phyloP scores from a whole-genome alignment of 2,113 vertebrate species.

The Neogobius melanostomus region DNA sequence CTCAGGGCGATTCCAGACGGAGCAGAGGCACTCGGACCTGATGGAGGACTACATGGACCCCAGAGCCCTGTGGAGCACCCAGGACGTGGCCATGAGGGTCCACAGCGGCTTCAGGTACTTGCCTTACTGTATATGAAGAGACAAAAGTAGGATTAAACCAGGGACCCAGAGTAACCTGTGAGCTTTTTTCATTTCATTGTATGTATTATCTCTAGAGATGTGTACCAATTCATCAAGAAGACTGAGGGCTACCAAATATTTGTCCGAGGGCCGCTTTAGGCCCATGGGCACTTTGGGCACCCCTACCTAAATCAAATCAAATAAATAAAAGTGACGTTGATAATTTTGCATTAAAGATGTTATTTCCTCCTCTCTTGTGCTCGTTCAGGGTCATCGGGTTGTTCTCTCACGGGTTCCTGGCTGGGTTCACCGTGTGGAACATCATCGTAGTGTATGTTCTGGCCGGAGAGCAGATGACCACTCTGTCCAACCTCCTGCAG shows the following conservation, averaged over 20 bases:
- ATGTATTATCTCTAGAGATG: no score
- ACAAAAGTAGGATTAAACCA: no score
- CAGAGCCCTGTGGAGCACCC: conserved; percentile 85
- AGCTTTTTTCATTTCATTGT: no score
- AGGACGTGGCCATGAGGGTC: conserved; percentile 86
- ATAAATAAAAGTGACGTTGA: no score
- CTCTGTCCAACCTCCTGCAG: conserved; percentile 83
- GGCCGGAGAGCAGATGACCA: conserved; percentile 84
- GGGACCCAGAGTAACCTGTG: no score
- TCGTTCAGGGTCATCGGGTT: conserved; percentile 83
- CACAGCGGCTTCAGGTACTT: conserved; percentile 83
- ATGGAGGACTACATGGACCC: conserved; percentile 83
- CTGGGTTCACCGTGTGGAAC: conserved; percentile 92
- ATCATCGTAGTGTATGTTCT: conserved; percentile 88
- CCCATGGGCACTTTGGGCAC: no score
- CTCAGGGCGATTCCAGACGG: conserved; percentile 83
- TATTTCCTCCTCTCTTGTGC: neutral
- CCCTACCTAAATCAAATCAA: no score
- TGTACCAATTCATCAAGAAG: no score
- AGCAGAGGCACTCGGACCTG: conserved; percentile 82
- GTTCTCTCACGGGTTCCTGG: conserved; percentile 91
- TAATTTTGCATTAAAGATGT: no score
- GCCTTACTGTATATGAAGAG: no score
- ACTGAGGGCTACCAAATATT: no score
- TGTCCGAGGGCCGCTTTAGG: no score